Evolutionary conservation across 2,113 vertebrate genomes (phyloP).

Genomic region (Lethenteron reissneri): DNA sequence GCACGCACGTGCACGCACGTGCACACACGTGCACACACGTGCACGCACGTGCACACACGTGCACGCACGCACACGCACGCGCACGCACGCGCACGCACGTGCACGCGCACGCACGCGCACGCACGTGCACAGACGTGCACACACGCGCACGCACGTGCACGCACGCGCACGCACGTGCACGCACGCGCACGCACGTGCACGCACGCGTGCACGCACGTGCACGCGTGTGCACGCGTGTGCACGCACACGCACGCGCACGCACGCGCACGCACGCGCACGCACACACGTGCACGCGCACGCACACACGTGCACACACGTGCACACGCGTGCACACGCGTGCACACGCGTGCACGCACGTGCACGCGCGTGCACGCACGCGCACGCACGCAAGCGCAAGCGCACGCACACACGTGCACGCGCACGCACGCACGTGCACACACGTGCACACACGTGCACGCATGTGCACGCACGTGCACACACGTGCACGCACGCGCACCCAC

Average conservation of each 20-base stretch:
- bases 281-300: neutral
- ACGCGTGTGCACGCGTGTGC: neutral
- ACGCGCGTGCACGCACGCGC: no score
- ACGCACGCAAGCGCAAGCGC: no score
- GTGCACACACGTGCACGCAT: no score
- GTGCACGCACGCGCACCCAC: no score
- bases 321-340: no score
- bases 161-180: neutral
- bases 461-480: no score
- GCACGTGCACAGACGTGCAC: neutral
- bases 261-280: neutral
- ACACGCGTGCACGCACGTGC: no score
- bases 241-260: slow-evolving; percentile 2
- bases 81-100: neutral
- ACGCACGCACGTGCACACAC: no score
- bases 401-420: no score
- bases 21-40: neutral
- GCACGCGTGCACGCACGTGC: no score
- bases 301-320: no score
- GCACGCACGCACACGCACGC: no score
- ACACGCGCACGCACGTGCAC: neutral
- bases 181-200: neutral
- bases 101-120: neutral
- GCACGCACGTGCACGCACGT: neutral
- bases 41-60: neutral